Conservation (phyloP, 2,797 vertebrate species). For the Chelidonichthys spinosus region DNA sequence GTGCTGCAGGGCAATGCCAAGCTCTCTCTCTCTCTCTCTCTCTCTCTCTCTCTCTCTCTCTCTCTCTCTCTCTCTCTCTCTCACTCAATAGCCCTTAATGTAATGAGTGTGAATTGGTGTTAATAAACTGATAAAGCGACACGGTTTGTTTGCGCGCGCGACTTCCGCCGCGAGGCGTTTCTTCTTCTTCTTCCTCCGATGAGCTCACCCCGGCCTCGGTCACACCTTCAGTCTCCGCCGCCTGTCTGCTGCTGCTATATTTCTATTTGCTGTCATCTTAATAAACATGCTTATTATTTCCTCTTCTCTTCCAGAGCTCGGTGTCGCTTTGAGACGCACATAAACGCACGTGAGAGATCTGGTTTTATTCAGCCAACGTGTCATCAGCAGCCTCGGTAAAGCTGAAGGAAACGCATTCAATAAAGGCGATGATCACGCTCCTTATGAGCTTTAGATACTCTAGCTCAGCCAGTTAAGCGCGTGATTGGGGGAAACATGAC, state of each 20-base stretch:
- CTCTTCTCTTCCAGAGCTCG: background rate
- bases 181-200: conserved; percentile 66
- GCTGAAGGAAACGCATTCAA: conserved; percentile 47
- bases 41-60: conserved; percentile 17
- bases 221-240: conserved; percentile 40
- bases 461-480: conserved; percentile 66
- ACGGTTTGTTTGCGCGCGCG: conserved; percentile 79
- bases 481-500: conserved; percentile 52
- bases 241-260: conserved; percentile 14
- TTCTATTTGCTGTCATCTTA: conserved; percentile 4
- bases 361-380: conserved; percentile 20
- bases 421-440: conserved; percentile 65
- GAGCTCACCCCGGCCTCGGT: conserved; percentile 67
- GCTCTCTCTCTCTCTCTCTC: conserved; percentile 18
- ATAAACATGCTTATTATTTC: background rate
- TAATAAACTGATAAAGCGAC: conserved; percentile 90
- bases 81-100: conserved; percentile 84
- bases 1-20: conserved; percentile 78
- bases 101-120: conserved; percentile 89
- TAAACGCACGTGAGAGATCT: conserved; percentile 7
- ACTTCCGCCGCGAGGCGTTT: conserved; percentile 78
- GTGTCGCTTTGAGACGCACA: conserved; percentile 9
- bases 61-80: conserved; percentile 40
- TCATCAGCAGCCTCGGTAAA: conserved; percentile 48
- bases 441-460: conserved; percentile 73